These are phyloP conservation scores for Ibycter americanus DNA, from an alignment of 2,797 vertebrate genomes.

Conservation along the genomic window DNA sequence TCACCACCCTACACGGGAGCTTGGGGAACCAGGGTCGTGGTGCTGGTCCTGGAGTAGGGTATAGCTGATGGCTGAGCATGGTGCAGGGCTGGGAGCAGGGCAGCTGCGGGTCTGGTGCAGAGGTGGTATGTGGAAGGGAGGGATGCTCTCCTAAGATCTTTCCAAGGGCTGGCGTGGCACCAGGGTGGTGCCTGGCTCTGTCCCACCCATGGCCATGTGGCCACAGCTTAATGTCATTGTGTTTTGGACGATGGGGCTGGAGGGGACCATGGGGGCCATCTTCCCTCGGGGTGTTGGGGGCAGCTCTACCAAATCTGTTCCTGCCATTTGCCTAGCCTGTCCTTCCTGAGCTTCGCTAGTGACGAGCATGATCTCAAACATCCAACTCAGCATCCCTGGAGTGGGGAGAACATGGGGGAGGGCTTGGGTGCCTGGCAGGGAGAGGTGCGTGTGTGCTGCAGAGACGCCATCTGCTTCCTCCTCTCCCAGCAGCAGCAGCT, in stretches of 20 bases:
- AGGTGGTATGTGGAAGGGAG: background rate
- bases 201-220: background rate
- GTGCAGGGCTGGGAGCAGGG: background rate
- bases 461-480: background rate
- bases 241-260: background rate
- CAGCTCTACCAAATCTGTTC: background rate
- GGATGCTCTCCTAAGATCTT: background rate
- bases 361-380: background rate
- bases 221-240: background rate
- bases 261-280: background rate
- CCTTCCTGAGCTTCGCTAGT: background rate
- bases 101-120: rapidly evolving
- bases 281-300: rapidly evolving
- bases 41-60: background rate
- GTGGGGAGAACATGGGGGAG: background rate
- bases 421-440: rapidly evolving
- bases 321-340: background rate
- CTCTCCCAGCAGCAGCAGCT: background rate
- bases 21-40: background rate
- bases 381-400: background rate
- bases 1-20: background rate
- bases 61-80: rapidly evolving
- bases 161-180: background rate
- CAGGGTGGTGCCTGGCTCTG: background rate
- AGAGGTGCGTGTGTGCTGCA: background rate